These are phyloP conservation scores for Mormyrus iriodes DNA, from an alignment of 2,113 vertebrate genomes.

Conservation along the genomic window DNA sequence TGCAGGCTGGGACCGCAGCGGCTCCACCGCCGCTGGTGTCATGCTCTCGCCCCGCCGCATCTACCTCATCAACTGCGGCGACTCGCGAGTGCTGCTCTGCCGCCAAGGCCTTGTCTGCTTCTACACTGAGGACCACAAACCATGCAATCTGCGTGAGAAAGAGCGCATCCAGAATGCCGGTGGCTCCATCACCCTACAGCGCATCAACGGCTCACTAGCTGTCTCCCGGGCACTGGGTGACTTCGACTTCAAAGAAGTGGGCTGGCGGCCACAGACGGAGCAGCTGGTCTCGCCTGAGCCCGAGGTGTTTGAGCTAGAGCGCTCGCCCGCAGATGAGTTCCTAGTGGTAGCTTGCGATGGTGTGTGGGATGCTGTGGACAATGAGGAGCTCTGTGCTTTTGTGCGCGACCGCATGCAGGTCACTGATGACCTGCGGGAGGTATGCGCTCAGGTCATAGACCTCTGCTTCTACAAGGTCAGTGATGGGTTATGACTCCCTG, in stretches of 20 bases:
- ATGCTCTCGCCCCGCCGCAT: conserved; percentile 89
- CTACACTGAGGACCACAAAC: conserved; percentile 99
- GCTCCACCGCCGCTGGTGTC: conserved; percentile 93
- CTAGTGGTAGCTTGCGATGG: conserved; percentile 96
- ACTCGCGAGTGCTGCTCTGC: conserved; percentile 92
- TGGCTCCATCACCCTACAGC: conserved; percentile 98
- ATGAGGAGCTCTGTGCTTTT: conserved; percentile 98
- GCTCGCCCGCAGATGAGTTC: conserved; percentile 86
- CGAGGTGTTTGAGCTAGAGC: conserved; percentile 94
- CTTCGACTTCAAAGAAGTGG: conserved; percentile 91
- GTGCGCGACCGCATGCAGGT: conserved; percentile 84
- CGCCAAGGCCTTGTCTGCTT: conserved; percentile 88
- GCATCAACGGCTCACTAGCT: conserved; percentile 94
- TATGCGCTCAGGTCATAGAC: conserved; percentile 99
- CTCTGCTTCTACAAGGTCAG: conserved; percentile 97
- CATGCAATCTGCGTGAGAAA: conserved; percentile 94
- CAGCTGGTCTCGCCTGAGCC: conserved; percentile 96
- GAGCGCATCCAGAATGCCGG: conserved; percentile 98
- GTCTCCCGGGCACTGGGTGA: conserved; percentile 97
- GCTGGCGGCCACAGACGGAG: conserved; percentile 94
- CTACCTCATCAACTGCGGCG: conserved; percentile 98
- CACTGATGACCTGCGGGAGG: conserved; percentile 95
- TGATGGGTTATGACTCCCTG: conserved; percentile 36
- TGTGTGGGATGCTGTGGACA: conserved; percentile 99
- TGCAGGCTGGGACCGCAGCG: conserved; percentile 78